Base-by-base conservation (phyloP, 2,113 vertebrate species). In the Brachyistius frenatus region DNA sequence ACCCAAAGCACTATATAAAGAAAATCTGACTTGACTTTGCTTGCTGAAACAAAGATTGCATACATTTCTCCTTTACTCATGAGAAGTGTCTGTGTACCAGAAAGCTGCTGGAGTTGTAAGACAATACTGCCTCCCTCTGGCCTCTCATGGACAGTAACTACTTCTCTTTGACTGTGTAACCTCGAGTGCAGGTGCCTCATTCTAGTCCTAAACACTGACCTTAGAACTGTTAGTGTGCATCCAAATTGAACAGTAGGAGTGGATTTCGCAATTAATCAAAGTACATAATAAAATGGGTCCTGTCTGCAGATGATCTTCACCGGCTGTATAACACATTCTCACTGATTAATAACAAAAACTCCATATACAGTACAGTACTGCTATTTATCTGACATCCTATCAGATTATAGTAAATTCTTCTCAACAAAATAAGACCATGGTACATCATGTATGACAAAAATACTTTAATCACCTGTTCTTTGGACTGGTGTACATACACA, bases 91-190 rank as follows among this genome's bases (percentile, higher is more conserved):
- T 16, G 49, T 67, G 5, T 39, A 5, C 35, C 6, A 46, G 64
- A 11, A 10, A 56, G 63, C 4, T 4, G 0, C 5, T 44, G 37
- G 16, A 47, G 1, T 39, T 37, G 30, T 0, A 41, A 46, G 14
- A 47, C 76, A 71, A 84, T 13, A 49, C 75, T 80, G 82, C 84
- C 86, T 31, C 76, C 67, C 10, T 73, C 58, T 82, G 88, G 70
- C 1, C 49, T 52, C 2, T 44, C 9, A 66, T 14, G 31, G 75
- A 70, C 60, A 56, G 72, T 0, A 62, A 54, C 35, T 30, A 32
- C n/a, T 33, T 32, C 13, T 31, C 35, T 36, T 30, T 11, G 35
- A 7, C 2, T 10, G 8, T 50, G 5, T 9, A 56, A 14, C 30
- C 11, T 37, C 0, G 8, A 31, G 13, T 31, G 11, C 9, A 13